Evolutionary conservation across 2,113 vertebrate genomes (phyloP).

Genomic region (Pelecanoides urinatrix): DNA sequence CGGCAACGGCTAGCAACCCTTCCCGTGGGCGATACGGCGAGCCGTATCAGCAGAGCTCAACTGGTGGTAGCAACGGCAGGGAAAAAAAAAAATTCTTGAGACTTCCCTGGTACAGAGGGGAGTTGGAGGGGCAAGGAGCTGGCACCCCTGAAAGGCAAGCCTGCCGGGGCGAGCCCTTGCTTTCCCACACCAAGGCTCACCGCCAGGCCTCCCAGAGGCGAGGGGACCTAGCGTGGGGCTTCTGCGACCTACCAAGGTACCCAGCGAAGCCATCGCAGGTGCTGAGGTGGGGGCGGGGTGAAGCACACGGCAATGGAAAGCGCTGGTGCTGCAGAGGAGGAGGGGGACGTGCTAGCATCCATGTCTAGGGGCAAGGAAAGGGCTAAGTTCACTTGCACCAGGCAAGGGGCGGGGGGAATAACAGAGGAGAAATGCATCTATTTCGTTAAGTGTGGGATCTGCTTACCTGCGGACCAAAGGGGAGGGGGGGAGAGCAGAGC

Average conservation of each 20-base stretch:
- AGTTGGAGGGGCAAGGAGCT: neutral
- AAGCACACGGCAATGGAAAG: neutral
- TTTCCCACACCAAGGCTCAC: neutral
- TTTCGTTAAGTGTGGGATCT: no score
- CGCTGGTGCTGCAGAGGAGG: neutral
- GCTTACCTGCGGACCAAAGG: no score
- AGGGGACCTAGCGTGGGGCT: neutral
- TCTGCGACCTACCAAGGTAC: neutral
- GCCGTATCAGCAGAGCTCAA: neutral
- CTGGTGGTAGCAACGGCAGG: neutral
- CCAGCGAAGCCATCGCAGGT: neutral
- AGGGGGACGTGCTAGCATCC: neutral
- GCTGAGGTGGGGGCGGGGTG: neutral
- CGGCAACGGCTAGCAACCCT: neutral
- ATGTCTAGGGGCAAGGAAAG: accelerated
- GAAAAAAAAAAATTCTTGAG: no score
- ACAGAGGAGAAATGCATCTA: no score
- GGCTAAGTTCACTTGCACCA: neutral
- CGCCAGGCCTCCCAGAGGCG: neutral
- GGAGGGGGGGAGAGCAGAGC: no score
- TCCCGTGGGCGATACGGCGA: neutral
- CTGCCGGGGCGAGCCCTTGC: neutral
- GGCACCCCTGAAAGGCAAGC: neutral
- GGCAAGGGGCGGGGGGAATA: no score
- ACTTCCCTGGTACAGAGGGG: neutral